phyloP scores from a whole-genome alignment of 2,113 vertebrate genomes.

The Sciurus niger region DNA sequence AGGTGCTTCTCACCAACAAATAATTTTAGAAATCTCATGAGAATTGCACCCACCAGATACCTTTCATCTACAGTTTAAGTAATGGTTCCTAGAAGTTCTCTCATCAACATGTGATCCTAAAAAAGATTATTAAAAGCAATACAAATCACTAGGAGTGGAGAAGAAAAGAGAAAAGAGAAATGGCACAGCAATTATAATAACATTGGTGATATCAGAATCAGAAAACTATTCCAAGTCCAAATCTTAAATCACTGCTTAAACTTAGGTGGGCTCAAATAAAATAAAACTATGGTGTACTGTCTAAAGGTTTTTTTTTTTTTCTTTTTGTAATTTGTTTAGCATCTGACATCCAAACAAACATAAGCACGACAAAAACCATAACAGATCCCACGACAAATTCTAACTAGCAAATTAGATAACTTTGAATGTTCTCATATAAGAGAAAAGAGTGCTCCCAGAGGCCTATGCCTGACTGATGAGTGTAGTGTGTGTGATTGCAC shows the following conservation, averaged over 20 bases:
- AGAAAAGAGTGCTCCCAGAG: background rate
- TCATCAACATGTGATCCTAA: background rate
- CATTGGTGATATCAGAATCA: background rate
- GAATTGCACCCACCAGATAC: background rate
- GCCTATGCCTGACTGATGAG: no score
- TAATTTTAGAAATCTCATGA: background rate
- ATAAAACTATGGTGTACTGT: background rate
- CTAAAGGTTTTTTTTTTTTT: conserved; percentile 19
- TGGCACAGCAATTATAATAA: background rate
- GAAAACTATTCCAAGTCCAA: conserved; percentile 18
- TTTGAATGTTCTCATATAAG: background rate
- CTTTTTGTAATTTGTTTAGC: background rate
- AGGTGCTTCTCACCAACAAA: conserved; percentile 28
- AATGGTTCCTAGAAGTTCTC: background rate
- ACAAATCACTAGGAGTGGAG: background rate
- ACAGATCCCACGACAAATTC: conserved; percentile 34
- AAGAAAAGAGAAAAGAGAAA: background rate
- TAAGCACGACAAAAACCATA: conserved; percentile 47
- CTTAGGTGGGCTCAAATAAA: background rate
- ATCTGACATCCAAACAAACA: conserved; percentile 17
- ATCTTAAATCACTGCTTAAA: background rate
- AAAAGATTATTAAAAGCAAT: conserved; percentile 10
- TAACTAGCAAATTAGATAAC: conserved; percentile 1
- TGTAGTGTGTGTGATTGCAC: background rate
- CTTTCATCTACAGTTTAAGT: conserved; percentile 45